Evolutionary conservation across 1,140 invertebrate species (phyloP), one percentile per base, ranked within the genome.

Genomic region (Anastatus disparis): DNA sequence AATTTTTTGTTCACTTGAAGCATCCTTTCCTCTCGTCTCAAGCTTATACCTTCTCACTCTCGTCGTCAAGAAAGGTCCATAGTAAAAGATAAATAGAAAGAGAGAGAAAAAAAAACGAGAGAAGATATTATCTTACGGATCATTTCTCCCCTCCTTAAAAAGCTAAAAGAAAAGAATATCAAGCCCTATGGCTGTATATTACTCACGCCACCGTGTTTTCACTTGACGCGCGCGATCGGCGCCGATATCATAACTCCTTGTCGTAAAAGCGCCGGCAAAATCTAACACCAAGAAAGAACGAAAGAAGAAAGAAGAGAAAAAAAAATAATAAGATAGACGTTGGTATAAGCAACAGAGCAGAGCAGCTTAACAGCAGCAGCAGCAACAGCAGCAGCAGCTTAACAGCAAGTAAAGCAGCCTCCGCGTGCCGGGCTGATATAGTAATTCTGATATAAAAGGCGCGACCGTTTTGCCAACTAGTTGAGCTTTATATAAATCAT

Each of bases 171-270:
- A 83, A 84, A 85, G 83, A 78, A 84, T n/a, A n/a, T 84, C 82
- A 81, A n/a, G 78, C 79, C 80, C 79, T n/a, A 78, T 78, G 79
- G 78, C 83, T 84, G 82, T 84, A 85, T 85, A 85, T 85, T 85
- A 85, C 84, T 85, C 83, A 85, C 82, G 81, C 81, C 83, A 83
- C 77, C 78, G 81, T 84, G 81, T 85, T 85, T 85, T 85, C 84
- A 85, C 84, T 85, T 83, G 81, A 82, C 81, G 74, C 79, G 74
- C n/a, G 78, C 80, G 84, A 85, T 85, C 83, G 83, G 71, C 75
- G 75, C 83, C 81, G 84, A 85, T 85, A 85, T 85, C 84, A 85
- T 85, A 85, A 85, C 82, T 85, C 84, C 82, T 82, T 85, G 84
- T 85, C 84, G 81, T 82, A 79, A 77, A n/a, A 81, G 79, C 73